These are phyloP conservation scores for Lacerta agilis DNA, from an alignment of 2,797 vertebrate genomes.

Conservation along the genomic window DNA sequence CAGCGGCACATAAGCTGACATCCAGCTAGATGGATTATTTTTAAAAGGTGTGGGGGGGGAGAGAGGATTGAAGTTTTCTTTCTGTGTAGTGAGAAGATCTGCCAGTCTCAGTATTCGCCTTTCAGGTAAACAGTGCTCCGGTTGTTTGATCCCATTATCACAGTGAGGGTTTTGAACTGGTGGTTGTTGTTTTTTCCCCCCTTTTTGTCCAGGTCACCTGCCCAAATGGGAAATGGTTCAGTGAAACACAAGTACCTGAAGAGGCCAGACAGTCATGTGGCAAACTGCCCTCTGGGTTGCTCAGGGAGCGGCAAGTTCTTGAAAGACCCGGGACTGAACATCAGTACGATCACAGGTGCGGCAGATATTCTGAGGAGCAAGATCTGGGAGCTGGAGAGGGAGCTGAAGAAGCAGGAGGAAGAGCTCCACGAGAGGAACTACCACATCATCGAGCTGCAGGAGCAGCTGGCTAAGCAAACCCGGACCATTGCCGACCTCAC, in stretches of 20 bases:
- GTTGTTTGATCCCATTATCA: background rate
- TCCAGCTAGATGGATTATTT: background rate
- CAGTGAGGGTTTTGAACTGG: background rate
- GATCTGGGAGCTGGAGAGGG: slow-evolving; percentile 87
- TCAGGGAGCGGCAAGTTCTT: slow-evolving; percentile 61
- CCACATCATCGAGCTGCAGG: slow-evolving; percentile 82
- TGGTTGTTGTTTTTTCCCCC: background rate
- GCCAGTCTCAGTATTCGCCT: slow-evolving; percentile 16
- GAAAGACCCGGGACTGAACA: slow-evolving; percentile 31
- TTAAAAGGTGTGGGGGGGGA: background rate
- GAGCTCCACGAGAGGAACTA: slow-evolving; percentile 81
- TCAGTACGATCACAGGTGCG: slow-evolving; percentile 54
- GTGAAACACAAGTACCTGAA: slow-evolving; percentile 89
- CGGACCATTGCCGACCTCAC: slow-evolving; percentile 84
- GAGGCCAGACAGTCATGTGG: slow-evolving; percentile 69
- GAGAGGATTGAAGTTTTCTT: background rate
- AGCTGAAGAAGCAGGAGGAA: slow-evolving; percentile 85
- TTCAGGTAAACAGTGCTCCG: slow-evolving; percentile 4
- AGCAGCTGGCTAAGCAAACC: slow-evolving; percentile 84
- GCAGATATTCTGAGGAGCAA: slow-evolving; percentile 79
- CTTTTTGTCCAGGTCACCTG: slow-evolving; percentile 59
- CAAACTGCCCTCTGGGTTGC: slow-evolving; percentile 52
- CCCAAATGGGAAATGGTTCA: slow-evolving; percentile 89
- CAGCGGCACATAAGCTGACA: background rate
- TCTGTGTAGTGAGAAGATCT: slow-evolving; percentile 8